Base-by-base conservation (phyloP, 2,797 vertebrate genomes). In the Buceros bicornis region DNA sequence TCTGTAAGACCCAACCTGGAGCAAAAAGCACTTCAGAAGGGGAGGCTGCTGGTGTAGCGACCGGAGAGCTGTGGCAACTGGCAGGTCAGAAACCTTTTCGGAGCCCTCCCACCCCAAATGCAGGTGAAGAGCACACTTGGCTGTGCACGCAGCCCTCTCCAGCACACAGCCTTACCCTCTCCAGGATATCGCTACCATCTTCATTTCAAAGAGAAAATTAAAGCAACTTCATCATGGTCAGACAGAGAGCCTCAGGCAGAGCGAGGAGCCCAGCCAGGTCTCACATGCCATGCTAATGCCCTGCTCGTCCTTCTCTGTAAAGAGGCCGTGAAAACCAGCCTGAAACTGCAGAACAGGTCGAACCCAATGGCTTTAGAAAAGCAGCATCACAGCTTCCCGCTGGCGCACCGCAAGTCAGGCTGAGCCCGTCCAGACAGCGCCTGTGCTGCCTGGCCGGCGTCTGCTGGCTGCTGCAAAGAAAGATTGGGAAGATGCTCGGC, bases 261-360 rank as follows among this genome's bases (percentile, higher is more conserved):
- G 56, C 1, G 25, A 91, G 73, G 73, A 93, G 19, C 67, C 29
- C 66, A 73, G 15, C 13, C 45, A 53, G 73, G 80, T 47, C 74
- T 76, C n/a, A 5, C 58, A 70, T 86, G 85, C 70, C 45, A 67
- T 80, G 89, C 71, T 96, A 85, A 94, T 77, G 43, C 48, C 56
- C 73, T 57, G 48, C 70, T 82, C 0, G 2, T 92, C 86, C 69
- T 82, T 45, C 80, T 78, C 48, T 54, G 1, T 31, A 42, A 74
- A 26, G 60, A 57, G 28, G 56, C 67, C 6, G 0, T 24, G 60
- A 73, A 82, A 94, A 57, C 45, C 67, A 87, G 95, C 87, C 56
- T 66, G 29, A 1, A 16, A 61, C 64, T 82, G 90, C 82, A 84
- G 78, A 96, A 90, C 93, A 90, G 80, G 91, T 93, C 3, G 0